phyloP scores from a whole-genome alignment of 2,888 invertebrate genomes.

The Cloeon dipterum region DNA sequence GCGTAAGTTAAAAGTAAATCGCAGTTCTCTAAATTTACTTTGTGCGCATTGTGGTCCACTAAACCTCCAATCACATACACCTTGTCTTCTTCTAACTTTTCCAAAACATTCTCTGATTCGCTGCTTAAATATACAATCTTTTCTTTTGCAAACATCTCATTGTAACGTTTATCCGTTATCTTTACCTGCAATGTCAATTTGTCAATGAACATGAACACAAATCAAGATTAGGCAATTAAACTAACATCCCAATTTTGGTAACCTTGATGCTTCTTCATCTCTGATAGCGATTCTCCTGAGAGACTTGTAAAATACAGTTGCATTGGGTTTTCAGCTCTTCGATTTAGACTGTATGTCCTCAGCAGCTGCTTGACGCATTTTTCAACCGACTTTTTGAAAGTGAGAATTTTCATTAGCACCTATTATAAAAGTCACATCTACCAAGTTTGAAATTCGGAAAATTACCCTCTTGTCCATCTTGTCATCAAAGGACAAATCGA shows the following conservation, averaged over 20 bases:
- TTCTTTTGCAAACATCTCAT: conserved; percentile 46
- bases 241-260: conserved; percentile 83
- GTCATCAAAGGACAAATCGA: conserved; percentile 81
- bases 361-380: conserved; percentile 80
- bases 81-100: conserved; percentile 44
- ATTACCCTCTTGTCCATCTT: conserved; percentile 61
- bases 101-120: conserved; percentile 75
- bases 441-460: too few species aligned
- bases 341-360: conserved; percentile 74
- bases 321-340: conserved; percentile 54
- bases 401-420: too few species aligned
- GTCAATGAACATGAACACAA: neutral
- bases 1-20: neutral
- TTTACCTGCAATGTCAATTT: conserved; percentile 35
- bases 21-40: conserved; percentile 31
- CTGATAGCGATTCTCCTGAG: conserved; percentile 41
- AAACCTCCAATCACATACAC: conserved; percentile 91
- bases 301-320: conserved; percentile 68
- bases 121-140: conserved; percentile 77
- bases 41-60: conserved; percentile 91
- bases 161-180: conserved; percentile 41
- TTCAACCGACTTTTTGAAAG: conserved; percentile 56
- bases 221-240: conserved; percentile 9
- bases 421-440: too few species aligned
- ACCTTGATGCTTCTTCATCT: conserved; percentile 62